Evolutionary conservation across 2,888 invertebrate species (phyloP).

Genomic region (Stenchaetothrips biformis): DNA sequence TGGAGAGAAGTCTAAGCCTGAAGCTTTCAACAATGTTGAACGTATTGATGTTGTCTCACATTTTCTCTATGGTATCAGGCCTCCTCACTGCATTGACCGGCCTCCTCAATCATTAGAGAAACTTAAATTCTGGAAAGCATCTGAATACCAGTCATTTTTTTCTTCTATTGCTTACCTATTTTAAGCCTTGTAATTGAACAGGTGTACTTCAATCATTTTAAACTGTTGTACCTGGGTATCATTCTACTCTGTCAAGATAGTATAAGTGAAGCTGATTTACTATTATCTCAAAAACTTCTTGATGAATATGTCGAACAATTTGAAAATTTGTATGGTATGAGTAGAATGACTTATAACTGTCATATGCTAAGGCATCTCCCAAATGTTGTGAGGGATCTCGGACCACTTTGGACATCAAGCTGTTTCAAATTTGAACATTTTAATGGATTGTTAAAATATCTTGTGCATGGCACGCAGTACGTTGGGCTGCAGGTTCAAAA

Average conservation of each 20-base stretch:
- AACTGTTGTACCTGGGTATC: neutral
- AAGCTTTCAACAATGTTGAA: neutral
- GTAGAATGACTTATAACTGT: neutral
- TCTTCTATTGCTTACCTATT: neutral
- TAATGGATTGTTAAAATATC: neutral
- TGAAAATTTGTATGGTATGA: neutral
- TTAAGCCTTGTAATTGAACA: neutral
- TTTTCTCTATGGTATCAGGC: neutral
- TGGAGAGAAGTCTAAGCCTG: neutral
- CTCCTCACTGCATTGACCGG: neutral
- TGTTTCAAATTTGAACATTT: neutral
- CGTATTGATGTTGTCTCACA: neutral
- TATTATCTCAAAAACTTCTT: neutral
- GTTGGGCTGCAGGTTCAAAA: neutral
- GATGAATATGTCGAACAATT: neutral
- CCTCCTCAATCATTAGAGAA: neutral
- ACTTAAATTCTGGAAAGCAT: neutral
- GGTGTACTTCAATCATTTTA: neutral
- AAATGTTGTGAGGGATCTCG: neutral
- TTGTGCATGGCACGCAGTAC: neutral
- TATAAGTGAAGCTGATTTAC: neutral
- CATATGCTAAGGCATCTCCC: neutral
- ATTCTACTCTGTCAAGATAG: neutral
- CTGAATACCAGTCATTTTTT: neutral
- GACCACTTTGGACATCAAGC: neutral